Evolutionary conservation across 2,797 vertebrate species (phyloP).

Genomic region (Sebastes matsubarae): DNA sequence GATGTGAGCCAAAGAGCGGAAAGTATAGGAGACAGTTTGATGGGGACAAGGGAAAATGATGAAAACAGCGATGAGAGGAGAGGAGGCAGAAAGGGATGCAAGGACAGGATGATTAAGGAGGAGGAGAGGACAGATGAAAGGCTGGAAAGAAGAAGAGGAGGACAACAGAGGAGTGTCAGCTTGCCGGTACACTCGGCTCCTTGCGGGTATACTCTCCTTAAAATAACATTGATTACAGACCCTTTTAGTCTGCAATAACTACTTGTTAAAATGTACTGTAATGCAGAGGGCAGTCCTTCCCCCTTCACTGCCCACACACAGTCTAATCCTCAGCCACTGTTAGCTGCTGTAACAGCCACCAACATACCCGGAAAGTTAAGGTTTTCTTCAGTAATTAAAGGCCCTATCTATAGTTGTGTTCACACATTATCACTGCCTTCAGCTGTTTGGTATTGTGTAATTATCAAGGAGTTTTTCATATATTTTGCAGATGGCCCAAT

Average conservation of each 20-base stretch:
- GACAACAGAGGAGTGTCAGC: slow-evolving; percentile 35
- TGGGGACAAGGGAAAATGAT: background rate
- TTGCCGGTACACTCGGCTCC: slow-evolving; percentile 18
- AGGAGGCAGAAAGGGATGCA: slow-evolving; percentile 5
- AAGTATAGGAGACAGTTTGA: slow-evolving; percentile 13
- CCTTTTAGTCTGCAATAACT: slow-evolving; percentile 55
- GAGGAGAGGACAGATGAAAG: slow-evolving; percentile 46
- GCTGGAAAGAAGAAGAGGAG: slow-evolving; percentile 29
- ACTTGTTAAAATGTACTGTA: slow-evolving; percentile 61
- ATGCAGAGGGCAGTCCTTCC: slow-evolving; percentile 28
- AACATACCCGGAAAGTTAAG: background rate
- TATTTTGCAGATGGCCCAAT: background rate
- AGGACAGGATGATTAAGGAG: slow-evolving; percentile 56
- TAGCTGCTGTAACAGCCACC: slow-evolving; percentile 1
- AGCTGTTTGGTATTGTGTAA: background rate
- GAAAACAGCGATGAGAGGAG: slow-evolving; percentile 3
- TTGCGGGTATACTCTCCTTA: slow-evolving; percentile 26
- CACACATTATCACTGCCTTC: background rate
- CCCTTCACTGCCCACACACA: slow-evolving; percentile 53
- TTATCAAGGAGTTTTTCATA: background rate
- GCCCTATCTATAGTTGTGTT: background rate
- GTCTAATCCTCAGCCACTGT: background rate
- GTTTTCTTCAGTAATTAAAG: background rate
- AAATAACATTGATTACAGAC: slow-evolving; percentile 76
- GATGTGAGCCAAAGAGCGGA: background rate